Evolutionary conservation across 2,797 vertebrate genomes (phyloP).

Genomic region (Heterohyrax brucei): DNA sequence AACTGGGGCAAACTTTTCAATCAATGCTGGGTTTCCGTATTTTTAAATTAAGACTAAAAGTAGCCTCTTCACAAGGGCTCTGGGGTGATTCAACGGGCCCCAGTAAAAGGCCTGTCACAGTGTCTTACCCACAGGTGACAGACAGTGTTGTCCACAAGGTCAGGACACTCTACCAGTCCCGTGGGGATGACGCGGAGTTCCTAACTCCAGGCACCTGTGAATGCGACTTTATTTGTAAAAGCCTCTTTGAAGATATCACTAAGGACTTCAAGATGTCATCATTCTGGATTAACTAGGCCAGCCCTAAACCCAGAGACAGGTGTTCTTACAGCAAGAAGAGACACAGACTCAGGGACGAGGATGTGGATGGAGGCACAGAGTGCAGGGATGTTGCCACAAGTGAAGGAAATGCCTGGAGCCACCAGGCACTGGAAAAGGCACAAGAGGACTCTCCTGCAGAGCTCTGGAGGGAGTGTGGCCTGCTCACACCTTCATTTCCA

Average conservation of each 20-base stretch:
- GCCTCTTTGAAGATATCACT: not conserved
- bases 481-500: not conserved
- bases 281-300: not conserved
- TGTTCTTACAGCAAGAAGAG: not conserved
- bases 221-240: not conserved
- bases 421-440: not conserved
- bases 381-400: not conserved
- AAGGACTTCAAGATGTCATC: not conserved
- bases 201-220: not conserved
- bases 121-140: not conserved
- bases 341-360: not conserved
- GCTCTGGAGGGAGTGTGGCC: not conserved
- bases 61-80: not conserved
- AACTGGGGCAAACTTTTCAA: not conserved
- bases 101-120: not conserved
- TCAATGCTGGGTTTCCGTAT: not conserved
- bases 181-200: not conserved
- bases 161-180: no score
- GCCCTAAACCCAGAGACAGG: not conserved
- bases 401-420: not conserved
- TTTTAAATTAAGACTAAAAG: not conserved
- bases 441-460: not conserved
- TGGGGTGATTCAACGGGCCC: not conserved
- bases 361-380: no score
- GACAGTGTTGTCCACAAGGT: not conserved